A percentile compares a stretch with the other conserved stretches of the same genome.
phyloP scores from a whole-genome alignment of 2,797 vertebrate species.

The Ispidina lecontei region DNA sequence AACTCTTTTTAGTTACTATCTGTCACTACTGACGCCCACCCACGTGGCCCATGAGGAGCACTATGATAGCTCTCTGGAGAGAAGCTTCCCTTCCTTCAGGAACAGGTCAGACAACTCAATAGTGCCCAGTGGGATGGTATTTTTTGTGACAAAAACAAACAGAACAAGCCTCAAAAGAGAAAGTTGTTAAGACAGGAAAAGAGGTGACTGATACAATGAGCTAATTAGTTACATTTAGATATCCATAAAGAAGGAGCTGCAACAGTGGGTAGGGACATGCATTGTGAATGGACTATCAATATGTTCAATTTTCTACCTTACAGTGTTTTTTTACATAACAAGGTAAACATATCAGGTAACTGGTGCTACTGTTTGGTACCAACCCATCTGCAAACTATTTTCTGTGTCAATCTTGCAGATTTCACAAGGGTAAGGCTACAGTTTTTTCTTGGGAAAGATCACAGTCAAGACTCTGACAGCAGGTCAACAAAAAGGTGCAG shows the following conservation, averaged over 20 bases:
- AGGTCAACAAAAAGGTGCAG: background rate
- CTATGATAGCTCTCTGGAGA: rapidly evolving
- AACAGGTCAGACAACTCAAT: background rate
- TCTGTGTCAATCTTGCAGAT: background rate
- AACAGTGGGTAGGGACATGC: background rate
- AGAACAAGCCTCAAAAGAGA: background rate
- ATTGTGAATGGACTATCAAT: background rate
- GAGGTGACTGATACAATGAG: background rate
- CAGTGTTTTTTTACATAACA: background rate
- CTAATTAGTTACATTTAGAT: background rate
- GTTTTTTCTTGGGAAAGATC: background rate
- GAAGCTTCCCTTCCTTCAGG: background rate
- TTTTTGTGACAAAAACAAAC: background rate
- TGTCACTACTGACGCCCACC: background rate
- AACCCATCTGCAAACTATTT: background rate
- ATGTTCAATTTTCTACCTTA: background rate
- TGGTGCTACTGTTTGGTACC: background rate
- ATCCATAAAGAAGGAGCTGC: background rate
- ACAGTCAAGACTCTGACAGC: background rate
- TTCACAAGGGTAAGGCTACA: background rate
- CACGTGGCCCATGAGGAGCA: background rate
- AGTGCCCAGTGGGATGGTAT: background rate
- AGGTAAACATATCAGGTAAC: background rate
- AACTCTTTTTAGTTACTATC: background rate
- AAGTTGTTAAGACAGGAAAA: background rate